Percentiles rank a stretch among this genome's conserved stretches.
These are phyloP conservation scores for Miltochrista miniata DNA, from an alignment of 2,888 invertebrate genomes.

Conservation along the genomic window DNA sequence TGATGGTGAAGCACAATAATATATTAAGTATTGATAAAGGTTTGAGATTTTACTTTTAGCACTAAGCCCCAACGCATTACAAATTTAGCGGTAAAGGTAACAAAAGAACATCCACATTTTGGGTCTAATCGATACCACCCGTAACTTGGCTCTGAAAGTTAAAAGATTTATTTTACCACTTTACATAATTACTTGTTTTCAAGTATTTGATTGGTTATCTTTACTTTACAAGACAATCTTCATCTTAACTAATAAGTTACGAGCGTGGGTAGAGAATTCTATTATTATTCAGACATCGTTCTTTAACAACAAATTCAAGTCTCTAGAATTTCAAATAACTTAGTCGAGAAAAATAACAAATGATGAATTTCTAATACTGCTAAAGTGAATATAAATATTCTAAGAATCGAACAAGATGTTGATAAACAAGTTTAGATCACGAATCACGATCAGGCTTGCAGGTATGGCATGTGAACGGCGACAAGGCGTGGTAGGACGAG, in stretches of 20 bases:
- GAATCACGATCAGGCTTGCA: constrained; percentile 35
- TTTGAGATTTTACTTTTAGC: no score
- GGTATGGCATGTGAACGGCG: constrained; percentile 74
- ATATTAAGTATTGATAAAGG: no score
- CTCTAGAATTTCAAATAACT: background rate
- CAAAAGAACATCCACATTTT: no score
- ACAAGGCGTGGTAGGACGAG: constrained; percentile 65
- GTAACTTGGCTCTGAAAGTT: no score
- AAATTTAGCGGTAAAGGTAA: no score
- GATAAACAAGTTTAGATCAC: constrained; percentile 72
- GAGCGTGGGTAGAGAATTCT: background rate
- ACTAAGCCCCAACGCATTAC: no score
- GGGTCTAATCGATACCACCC: no score
- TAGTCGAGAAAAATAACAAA: constrained; percentile 15
- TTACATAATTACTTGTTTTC: no score
- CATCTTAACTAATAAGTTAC: background rate
- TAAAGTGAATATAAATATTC: constrained; percentile 27
- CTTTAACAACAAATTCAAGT: no score
- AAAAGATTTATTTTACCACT: no score
- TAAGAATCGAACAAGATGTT: constrained; percentile 30
- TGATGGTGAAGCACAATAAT: no score
- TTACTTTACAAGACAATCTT: background rate
- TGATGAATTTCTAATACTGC: constrained; percentile 28
- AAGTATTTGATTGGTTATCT: no score
- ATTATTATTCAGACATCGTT: background rate